Percentiles rank a stretch among this genome's conserved stretches.
These are phyloP conservation scores for Podarcis siculus DNA, from an alignment of 2,797 vertebrate genomes.

Conservation along the genomic window DNA sequence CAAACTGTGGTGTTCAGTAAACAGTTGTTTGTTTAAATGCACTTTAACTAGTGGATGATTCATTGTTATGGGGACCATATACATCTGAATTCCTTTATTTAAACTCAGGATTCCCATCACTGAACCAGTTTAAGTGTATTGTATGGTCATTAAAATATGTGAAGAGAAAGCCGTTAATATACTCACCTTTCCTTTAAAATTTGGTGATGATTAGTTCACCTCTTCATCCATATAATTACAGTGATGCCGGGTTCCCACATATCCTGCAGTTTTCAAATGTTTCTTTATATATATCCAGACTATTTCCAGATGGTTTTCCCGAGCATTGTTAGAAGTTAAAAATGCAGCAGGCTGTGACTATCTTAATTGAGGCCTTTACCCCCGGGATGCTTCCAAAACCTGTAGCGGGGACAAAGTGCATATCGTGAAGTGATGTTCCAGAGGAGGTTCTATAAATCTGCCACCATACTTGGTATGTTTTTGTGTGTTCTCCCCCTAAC, in stretches of 20 bases:
- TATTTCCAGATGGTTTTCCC: background rate
- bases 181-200: background rate
- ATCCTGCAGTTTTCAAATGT: background rate
- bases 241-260: background rate
- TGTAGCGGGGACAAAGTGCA: fast-evolving
- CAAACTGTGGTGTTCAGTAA: background rate
- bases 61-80: too few species aligned
- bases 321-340: background rate
- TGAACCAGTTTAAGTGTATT: background rate
- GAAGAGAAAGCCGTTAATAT: background rate
- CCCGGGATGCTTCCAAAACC: background rate
- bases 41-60: too few species aligned
- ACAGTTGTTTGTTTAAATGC: background rate
- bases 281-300: background rate
- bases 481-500: background rate
- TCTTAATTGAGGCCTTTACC: fast-evolving
- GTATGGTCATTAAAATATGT: background rate
- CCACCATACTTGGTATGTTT: background rate
- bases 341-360: background rate
- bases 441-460: background rate
- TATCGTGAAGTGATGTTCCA: background rate
- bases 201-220: background rate
- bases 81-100: background rate
- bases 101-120: too few species aligned
- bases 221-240: background rate